These are phyloP conservation scores for Microtus pennsylvanicus DNA, from an alignment of 2,113 vertebrate genomes.

Conservation along the genomic window DNA sequence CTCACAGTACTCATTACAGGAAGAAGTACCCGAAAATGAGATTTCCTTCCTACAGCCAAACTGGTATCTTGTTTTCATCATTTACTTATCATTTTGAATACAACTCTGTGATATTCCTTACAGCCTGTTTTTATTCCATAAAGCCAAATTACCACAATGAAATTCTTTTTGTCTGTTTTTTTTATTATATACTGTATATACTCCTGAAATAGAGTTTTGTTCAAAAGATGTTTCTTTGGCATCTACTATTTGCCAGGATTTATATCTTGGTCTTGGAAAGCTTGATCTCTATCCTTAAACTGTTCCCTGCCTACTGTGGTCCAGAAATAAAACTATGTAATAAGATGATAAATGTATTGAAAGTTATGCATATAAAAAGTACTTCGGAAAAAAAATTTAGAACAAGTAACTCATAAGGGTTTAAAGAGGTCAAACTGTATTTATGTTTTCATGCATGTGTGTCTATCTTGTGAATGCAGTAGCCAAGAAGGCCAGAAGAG, in stretches of 20 bases:
- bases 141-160: constrained; percentile 57
- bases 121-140: constrained; percentile 48
- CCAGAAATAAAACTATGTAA: not conserved
- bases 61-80: constrained; percentile 61
- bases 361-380: constrained; percentile 12
- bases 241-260: not conserved
- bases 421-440: not conserved
- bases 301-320: not conserved
- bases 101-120: constrained; percentile 51
- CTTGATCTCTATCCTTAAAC: not conserved
- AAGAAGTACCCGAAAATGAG: constrained; percentile 80
- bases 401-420: not conserved
- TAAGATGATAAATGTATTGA: not conserved
- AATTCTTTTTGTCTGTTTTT: constrained; percentile 54
- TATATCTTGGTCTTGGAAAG: not conserved
- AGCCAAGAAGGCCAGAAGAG: not conserved
- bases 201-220: constrained; percentile 48
- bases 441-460: not conserved
- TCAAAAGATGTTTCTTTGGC: not conserved
- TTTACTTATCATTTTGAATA: not conserved
- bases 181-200: constrained; percentile 23
- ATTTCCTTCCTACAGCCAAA: constrained; percentile 75
- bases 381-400: not conserved
- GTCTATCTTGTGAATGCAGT: not conserved
- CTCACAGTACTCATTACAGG: constrained; percentile 79